Conservation (phyloP, 2,888 invertebrate species). For the Campoletis raptor region DNA sequence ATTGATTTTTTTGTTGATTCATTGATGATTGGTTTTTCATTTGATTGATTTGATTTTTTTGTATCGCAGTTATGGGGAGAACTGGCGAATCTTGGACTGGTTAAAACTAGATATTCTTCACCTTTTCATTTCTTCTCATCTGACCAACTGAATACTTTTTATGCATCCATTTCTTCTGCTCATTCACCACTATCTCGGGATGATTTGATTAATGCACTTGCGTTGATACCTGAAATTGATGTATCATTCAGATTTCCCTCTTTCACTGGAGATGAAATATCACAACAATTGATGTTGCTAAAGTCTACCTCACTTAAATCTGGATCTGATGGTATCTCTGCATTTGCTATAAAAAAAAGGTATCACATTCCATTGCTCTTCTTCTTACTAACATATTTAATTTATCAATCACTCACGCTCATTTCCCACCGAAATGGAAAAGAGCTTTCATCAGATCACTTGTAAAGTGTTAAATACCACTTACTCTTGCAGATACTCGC, state of each 20-base stretch:
- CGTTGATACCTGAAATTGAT: no score
- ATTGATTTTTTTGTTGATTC: no score
- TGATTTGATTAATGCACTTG: no score
- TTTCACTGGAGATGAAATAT: not conserved
- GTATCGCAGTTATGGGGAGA: not conserved
- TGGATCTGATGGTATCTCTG: not conserved
- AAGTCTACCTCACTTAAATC: not conserved
- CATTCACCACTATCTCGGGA: no score
- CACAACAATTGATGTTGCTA: not conserved
- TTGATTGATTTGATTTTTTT: no score
- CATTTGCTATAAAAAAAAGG: not conserved
- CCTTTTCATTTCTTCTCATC: conserved; percentile 1
- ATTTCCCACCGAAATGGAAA: not conserved
- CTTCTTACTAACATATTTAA: not conserved
- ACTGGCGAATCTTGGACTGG: not conserved
- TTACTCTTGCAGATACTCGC: not conserved
- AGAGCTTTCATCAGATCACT: not conserved
- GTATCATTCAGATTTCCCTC: no score
- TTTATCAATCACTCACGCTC: not conserved
- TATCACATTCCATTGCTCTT: not conserved
- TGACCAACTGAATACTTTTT: not conserved
- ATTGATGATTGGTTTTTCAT: no score
- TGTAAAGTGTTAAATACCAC: not conserved
- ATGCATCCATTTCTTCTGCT: not conserved
- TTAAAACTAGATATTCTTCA: not conserved